Evolutionary conservation across 2,888 invertebrate genomes (phyloP), one percentile per base, ranked within the genome.

Genomic region (Synergus laeviventris): DNA sequence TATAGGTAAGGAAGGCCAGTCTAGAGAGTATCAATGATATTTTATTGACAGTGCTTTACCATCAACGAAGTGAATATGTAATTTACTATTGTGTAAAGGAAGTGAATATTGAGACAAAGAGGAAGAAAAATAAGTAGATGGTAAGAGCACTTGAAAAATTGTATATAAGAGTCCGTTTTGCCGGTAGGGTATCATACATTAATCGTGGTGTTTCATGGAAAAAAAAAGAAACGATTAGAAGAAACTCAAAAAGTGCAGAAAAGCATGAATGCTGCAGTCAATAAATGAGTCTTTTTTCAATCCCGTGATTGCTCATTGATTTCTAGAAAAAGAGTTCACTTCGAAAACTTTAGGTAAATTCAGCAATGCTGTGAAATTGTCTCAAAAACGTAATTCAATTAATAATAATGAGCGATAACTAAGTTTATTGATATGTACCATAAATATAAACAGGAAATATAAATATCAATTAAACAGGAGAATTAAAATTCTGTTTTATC

Each of bases 1-100:
- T 83, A 83, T 82, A 76, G 81, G 74, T 76, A 81, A 79, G 74
- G 76, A 75, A 39, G 18, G 66, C 59, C 76, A 74, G 73, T 59
- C 60, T 76, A 78, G 79, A 76, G 82, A 88, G 86, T 88, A 88
- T 89, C 87, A 88, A 86, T 89, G 88, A 86, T 86, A 86, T 86
- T 88, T 88, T 89, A 87, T 87, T 85, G 86, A 77, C 81, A 82
- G 83, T 75, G 75, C 77, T 82, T 84, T 85, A 84, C 80, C 81
- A 80, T 79, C 76, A 76, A 81, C 79, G 81, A 81, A 81, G 86
- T 83, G 84, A 87, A 85, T 85, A 83, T 83, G 81, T 82, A 80
- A 83, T 87, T 87, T 82, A 81, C 79, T 76, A 80, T 78, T 79
- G 59, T 76, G 78, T 60, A 31, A 54, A 61, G 73, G 42, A 42